These are phyloP conservation scores for Melieria omissa DNA, from an alignment of 2,888 invertebrate genomes.

Conservation along the genomic window DNA sequence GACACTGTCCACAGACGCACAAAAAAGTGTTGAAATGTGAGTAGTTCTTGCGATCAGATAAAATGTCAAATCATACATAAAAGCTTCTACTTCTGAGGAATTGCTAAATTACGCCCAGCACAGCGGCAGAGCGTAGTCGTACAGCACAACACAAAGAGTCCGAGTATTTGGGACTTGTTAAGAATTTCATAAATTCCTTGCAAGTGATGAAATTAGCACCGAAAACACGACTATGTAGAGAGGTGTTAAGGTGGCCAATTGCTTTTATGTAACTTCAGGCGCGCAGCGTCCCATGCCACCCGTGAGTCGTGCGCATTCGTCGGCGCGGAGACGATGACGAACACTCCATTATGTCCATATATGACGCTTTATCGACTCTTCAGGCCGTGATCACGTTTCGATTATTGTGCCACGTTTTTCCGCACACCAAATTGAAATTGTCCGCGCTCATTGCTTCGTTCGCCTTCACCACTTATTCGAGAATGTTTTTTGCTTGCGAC, in stretches of 20 bases:
- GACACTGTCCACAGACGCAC: not conserved
- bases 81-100: slow-evolving; percentile 48
- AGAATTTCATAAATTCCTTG: slow-evolving; percentile 46
- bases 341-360: slow-evolving; percentile 61
- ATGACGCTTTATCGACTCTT: slow-evolving; percentile 48
- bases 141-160: slow-evolving; percentile 14
- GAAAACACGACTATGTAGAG: slow-evolving; percentile 40
- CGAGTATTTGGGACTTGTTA: slow-evolving; percentile 40
- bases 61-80: slow-evolving; percentile 48
- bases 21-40: slow-evolving; percentile 38
- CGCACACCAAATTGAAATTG: not conserved
- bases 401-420: slow-evolving; percentile 29
- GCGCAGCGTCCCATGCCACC: slow-evolving; percentile 14
- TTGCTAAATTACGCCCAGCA: slow-evolving; percentile 43
- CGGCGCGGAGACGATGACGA: slow-evolving; percentile 47
- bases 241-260: not conserved
- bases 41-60: slow-evolving; percentile 45
- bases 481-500: not conserved
- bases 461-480: not conserved
- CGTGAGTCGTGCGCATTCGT: slow-evolving; percentile 13
- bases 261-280: not conserved
- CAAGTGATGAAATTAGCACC: slow-evolving; percentile 49
- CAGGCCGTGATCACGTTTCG: slow-evolving; percentile 33
- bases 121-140: slow-evolving; percentile 9
- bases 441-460: not conserved